A percentile compares a stretch with the other conserved stretches of the same genome.
These are phyloP conservation scores for Cephus sareptanus DNA, from an alignment of 2,888 invertebrate genomes.

Conservation along the genomic window DNA sequence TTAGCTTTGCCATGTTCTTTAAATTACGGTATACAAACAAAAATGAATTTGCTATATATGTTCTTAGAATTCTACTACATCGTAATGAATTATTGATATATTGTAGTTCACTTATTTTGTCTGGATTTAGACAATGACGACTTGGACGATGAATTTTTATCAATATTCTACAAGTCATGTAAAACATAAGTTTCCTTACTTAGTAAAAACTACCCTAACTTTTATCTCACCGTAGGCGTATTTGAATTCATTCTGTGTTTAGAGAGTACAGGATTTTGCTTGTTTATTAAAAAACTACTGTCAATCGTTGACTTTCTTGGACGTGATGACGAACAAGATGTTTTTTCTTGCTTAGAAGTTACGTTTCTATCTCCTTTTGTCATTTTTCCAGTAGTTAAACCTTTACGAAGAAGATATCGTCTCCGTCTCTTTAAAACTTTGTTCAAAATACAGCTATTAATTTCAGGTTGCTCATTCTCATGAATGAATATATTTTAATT, in stretches of 20 bases:
- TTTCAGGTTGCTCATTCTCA: neutral
- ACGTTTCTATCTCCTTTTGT: neutral
- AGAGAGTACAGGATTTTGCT: neutral
- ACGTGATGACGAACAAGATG: neutral
- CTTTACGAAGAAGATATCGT: conserved; percentile 1
- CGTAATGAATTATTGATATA: neutral
- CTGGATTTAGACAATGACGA: neutral
- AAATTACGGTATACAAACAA: no score
- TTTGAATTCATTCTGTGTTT: neutral
- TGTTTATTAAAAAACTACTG: neutral
- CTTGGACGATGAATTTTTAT: neutral
- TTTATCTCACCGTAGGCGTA: neutral
- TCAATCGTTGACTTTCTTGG: neutral
- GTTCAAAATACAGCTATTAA: neutral
- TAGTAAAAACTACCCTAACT: neutral
- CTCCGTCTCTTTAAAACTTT: conserved; percentile 17
- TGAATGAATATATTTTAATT: neutral
- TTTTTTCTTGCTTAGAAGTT: neutral
- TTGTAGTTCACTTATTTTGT: neutral
- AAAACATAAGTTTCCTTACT: neutral
- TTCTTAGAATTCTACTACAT: neutral
- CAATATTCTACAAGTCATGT: neutral
- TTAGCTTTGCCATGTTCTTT: neutral
- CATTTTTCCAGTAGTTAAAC: neutral
- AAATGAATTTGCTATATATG: neutral